A percentile compares a stretch with the other conserved stretches of the same genome.
Evolutionary conservation across 2,113 vertebrate species (phyloP).

Genomic region (Xiphophorus hellerii): DNA sequence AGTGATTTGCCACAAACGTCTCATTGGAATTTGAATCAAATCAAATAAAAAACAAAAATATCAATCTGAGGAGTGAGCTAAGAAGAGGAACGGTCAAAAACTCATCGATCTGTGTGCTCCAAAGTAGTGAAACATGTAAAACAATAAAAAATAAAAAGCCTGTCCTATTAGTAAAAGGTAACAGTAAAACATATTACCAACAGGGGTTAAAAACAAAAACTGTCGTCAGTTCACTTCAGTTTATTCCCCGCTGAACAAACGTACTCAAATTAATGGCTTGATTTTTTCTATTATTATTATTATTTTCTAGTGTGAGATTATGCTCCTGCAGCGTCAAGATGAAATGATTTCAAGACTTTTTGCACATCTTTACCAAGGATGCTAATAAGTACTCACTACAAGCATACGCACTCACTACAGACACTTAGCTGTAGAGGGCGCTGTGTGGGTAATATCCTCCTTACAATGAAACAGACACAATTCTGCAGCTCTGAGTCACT

Average conservation of each 20-base stretch:
- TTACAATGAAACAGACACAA: slow-evolving; percentile 48
- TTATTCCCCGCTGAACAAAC: no score
- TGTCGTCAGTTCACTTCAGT: no score
- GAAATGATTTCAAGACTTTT: background rate
- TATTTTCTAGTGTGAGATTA: background rate
- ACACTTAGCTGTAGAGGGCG: background rate
- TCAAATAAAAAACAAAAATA: background rate
- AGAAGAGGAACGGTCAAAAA: background rate
- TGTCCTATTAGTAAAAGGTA: no score
- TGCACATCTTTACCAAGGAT: background rate
- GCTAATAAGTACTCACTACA: background rate
- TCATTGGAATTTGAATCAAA: background rate
- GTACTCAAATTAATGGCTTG: no score
- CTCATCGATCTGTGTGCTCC: background rate
- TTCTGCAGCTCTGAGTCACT: slow-evolving; percentile 52
- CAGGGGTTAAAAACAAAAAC: background rate
- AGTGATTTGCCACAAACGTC: background rate
- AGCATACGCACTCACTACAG: background rate
- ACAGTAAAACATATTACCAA: background rate
- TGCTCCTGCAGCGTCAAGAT: background rate
- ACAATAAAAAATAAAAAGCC: background rate
- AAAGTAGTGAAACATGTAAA: background rate
- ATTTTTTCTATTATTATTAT: no score
- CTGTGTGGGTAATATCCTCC: slow-evolving; percentile 65
- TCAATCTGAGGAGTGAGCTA: background rate